Conservation (phyloP, 2,888 invertebrate species). For the Lasioglossum oenotherae region DNA sequence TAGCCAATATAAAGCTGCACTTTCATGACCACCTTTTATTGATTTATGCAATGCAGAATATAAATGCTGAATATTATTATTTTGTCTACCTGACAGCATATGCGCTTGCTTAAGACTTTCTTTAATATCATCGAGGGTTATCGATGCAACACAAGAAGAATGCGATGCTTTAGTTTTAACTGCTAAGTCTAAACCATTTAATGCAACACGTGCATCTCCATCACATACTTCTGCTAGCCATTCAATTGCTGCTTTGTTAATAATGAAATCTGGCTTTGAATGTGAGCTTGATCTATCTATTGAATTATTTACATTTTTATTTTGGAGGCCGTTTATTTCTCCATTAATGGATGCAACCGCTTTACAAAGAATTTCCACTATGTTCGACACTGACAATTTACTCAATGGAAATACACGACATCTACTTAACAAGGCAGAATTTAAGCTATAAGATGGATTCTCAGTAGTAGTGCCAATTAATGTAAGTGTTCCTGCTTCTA, state of each 20-base stretch:
- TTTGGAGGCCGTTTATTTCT: slow-evolving; percentile 21
- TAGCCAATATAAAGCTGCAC: slow-evolving; percentile 73
- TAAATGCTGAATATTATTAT: slow-evolving; percentile 68
- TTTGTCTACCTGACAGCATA: slow-evolving; percentile 51
- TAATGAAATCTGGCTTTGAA: slow-evolving; percentile 50
- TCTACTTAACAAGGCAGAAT: slow-evolving; percentile 91
- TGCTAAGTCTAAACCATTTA: slow-evolving; percentile 70
- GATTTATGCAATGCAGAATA: slow-evolving; percentile 74
- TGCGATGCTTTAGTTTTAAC: slow-evolving; percentile 47
- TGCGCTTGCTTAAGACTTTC: slow-evolving; percentile 62
- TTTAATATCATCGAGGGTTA: slow-evolving; percentile 66
- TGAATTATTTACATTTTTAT: background rate
- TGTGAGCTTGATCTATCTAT: slow-evolving; percentile 5
- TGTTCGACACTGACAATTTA: slow-evolving; percentile 87
- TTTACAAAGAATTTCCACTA: slow-evolving; percentile 87
- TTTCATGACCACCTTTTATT: slow-evolving; percentile 67
- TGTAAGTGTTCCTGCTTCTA: slow-evolving; percentile 91
- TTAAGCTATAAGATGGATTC: slow-evolving; percentile 93
- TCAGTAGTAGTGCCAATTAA: slow-evolving; percentile 93
- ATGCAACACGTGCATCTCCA: slow-evolving; percentile 72
- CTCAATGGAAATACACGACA: slow-evolving; percentile 90
- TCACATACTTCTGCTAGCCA: slow-evolving; percentile 72
- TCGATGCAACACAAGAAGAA: background rate
- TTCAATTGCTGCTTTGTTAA: slow-evolving; percentile 57
- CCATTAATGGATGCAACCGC: slow-evolving; percentile 84